Percentiles rank a stretch among this genome's conserved stretches.
Conservation (phyloP, 2,113 vertebrate species). For the Gymnogyps californianus region DNA sequence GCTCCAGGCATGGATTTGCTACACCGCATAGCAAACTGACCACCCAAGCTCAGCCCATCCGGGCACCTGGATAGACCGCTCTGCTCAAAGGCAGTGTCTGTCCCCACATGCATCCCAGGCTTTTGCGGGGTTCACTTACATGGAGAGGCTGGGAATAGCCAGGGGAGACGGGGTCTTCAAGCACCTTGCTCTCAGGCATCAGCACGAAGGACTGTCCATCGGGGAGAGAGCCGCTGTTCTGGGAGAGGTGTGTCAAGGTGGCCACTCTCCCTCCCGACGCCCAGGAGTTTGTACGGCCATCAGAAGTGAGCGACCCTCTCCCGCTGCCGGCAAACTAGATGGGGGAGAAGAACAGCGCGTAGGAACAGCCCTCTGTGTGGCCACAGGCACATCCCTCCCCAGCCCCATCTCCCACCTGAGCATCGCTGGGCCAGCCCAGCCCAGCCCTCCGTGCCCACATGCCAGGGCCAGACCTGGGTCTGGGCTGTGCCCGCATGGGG, state of each 20-base stretch:
- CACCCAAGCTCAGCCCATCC: neutral
- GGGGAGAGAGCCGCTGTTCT: slow-evolving; percentile 46
- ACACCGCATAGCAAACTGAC: fast-evolving
- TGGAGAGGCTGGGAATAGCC: slow-evolving; percentile 79
- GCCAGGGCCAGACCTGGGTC: fast-evolving
- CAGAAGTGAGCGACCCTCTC: slow-evolving; percentile 49
- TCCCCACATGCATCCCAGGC: fast-evolving
- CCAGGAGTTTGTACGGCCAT: slow-evolving; percentile 62
- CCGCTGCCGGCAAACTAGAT: slow-evolving; percentile 24
- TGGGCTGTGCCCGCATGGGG: neutral
- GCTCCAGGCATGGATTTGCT: neutral
- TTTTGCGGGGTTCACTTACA: slow-evolving; percentile 67
- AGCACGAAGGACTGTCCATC: neutral
- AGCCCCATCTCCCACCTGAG: neutral
- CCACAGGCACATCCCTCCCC: neutral
- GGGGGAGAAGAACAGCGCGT: neutral
- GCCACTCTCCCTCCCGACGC: neutral
- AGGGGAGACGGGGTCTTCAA: slow-evolving; percentile 66
- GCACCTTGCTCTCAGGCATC: neutral
- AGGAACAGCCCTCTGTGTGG: fast-evolving
- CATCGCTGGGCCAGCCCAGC: neutral
- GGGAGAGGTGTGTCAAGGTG: slow-evolving; percentile 15
- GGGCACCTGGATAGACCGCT: fast-evolving
- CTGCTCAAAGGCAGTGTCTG: neutral
- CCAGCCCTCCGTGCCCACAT: neutral